Conservation (phyloP, 2,888 invertebrate genomes). For the Macrophya alboannulata region DNA sequence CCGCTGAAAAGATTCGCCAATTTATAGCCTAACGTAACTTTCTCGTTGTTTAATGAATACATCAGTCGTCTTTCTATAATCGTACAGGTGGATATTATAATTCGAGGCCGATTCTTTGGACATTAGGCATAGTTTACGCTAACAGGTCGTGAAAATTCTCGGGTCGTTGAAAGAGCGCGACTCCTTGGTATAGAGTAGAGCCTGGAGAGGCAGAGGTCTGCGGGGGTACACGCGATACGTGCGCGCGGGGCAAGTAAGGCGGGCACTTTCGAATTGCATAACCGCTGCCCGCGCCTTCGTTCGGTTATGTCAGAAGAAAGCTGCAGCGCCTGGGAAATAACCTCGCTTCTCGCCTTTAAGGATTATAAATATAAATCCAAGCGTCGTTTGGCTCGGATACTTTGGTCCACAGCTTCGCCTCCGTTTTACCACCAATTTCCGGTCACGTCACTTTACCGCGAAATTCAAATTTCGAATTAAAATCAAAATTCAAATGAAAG, state of each 20-base stretch:
- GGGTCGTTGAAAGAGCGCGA: conserved; percentile 42
- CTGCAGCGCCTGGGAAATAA: conserved; percentile 76
- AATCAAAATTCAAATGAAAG: too few relatives aligned
- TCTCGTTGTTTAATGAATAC: conserved; percentile 11
- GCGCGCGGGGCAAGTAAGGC: conserved; percentile 74
- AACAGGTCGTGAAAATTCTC: conserved; percentile 29
- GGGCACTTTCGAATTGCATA: conserved; percentile 80
- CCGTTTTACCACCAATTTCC: conserved; percentile 27
- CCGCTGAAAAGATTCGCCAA: conserved; percentile 9
- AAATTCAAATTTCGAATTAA: background rate
- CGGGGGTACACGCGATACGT: conserved; percentile 53
- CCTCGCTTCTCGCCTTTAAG: conserved; percentile 56
- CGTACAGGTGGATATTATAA: background rate
- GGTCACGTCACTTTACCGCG: conserved; percentile 5
- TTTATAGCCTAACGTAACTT: conserved; percentile 15
- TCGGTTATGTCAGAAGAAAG: conserved; percentile 80
- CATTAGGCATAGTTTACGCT: background rate
- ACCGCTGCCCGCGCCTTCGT: conserved; percentile 78
- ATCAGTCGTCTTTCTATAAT: background rate
- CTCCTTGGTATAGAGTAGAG: conserved; percentile 26
- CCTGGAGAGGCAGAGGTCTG: conserved; percentile 50
- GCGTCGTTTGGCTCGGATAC: conserved; percentile 39
- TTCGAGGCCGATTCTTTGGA: background rate
- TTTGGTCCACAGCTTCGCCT: conserved; percentile 17
- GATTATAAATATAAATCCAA: conserved; percentile 56